Evolutionary conservation across 2,888 invertebrate genomes (phyloP), one percentile per base, ranked within the genome.

Genomic region (Melanophora roralis): DNA sequence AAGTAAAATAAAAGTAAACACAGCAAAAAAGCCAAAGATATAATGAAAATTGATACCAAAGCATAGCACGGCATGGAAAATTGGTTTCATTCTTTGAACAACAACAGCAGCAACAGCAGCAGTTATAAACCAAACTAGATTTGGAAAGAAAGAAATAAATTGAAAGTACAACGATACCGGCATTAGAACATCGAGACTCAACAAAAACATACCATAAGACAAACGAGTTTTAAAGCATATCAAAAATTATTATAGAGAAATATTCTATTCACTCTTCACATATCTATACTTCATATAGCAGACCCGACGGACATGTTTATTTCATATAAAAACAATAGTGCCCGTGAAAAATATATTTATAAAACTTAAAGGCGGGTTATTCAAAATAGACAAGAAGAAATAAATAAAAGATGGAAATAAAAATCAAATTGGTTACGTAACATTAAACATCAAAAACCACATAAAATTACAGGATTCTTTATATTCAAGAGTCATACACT

Each of bases 41-140:
- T 79, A 82, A 84, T 82, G 81, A 82, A 84, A 83, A 83, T 80
- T 82, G 81, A 83, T 82, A 78, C 75, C 51, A 77, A 71, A 81
- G 69, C 82, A 57, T 72, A 62, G 77, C 62, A 75, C 76, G 43
- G 83, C 82, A 80, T 82, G 76, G 81, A 82, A 84, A 84, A 84
- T 82, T 81, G 81, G 51, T 81, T 81, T 81, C 55, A 49, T 40
- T 55, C 16, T 36, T 40, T 16, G 12, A 64, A 64, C 34, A 27
- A 14, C 36, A 69, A 32, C 12, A 34, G 32, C 36, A 19, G 36
- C 36, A 34, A 19, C 8, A 40, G 32, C 14, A 8, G 32, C 53
- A 45, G 14, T 9, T 14, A 38, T 32, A 34, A 64, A 43, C 19
- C n/a, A n/a, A 53, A 23, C 23, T 7, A 14, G 9, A 64, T 9